phyloP scores from a whole-genome alignment of 1,140 invertebrate genomes.

The Melitaea cinxia region DNA sequence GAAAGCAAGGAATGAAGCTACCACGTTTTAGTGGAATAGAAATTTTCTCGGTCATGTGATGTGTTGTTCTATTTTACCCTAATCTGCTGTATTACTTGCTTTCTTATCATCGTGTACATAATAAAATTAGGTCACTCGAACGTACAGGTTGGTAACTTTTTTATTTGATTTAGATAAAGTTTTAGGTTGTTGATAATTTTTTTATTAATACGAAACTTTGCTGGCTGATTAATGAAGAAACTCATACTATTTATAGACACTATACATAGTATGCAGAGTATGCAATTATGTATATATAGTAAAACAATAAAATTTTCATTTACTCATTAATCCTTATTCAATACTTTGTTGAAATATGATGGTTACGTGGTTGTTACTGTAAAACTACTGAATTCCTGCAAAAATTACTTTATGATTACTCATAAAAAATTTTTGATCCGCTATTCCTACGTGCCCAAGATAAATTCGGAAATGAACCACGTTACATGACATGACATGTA shows the following conservation, averaged over 20 bases:
- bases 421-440: too few relatives aligned
- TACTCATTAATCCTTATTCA: too few relatives aligned
- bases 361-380: too few relatives aligned
- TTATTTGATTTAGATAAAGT: constrained; percentile 47
- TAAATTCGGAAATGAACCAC: too few relatives aligned
- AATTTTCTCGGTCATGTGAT: constrained; percentile 79
- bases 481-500: too few relatives aligned
- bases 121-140: constrained; percentile 55
- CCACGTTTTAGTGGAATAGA: constrained; percentile 76
- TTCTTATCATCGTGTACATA: constrained; percentile 75
- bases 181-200: constrained; percentile 25
- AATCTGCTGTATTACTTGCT: constrained; percentile 72
- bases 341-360: too few relatives aligned
- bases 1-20: constrained; percentile 74
- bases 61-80: constrained; percentile 59
- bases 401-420: too few relatives aligned
- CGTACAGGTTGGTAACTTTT: constrained; percentile 62
- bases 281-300: too few relatives aligned
- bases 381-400: too few relatives aligned
- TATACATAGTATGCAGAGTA: too few relatives aligned
- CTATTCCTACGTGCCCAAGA: too few relatives aligned
- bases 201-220: constrained; percentile 7
- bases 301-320: too few relatives aligned
- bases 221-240: constrained; percentile 23
- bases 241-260: not conserved